A percentile compares a stretch with the other conserved stretches of the same genome.
Evolutionary conservation across 2,797 vertebrate genomes (phyloP).

Genomic region (Rhynchotus rufescens): DNA sequence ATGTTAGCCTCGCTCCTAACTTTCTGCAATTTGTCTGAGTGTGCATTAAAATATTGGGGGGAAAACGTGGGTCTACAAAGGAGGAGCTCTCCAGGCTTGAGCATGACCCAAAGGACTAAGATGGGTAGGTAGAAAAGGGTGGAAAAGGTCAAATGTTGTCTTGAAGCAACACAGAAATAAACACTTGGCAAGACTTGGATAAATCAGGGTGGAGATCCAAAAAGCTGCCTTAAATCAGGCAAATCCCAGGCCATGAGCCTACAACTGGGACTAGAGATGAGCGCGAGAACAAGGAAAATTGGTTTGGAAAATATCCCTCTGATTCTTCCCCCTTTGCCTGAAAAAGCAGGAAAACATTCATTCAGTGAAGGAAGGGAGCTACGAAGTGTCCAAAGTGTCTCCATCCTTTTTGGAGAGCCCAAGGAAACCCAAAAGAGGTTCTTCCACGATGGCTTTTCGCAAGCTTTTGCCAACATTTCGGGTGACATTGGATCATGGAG

Average conservation of each 20-base stretch:
- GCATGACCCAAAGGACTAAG: fast-evolving
- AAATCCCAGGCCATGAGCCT: background rate
- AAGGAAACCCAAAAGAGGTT: background rate
- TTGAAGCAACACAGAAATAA: background rate
- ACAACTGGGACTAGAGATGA: background rate
- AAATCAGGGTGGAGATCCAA: fast-evolving
- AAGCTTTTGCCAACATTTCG: background rate
- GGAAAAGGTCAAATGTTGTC: background rate
- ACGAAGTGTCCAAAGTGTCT: background rate
- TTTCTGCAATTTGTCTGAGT: background rate
- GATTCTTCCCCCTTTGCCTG: background rate
- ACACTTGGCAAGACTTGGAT: background rate
- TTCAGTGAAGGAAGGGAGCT: background rate
- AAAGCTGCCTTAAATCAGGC: fast-evolving
- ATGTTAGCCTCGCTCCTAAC: no score
- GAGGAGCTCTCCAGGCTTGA: background rate
- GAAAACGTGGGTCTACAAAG: background rate
- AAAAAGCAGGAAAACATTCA: background rate
- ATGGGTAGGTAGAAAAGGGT: background rate
- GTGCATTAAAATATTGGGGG: background rate
- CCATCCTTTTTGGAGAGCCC: background rate
- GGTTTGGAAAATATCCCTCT: background rate
- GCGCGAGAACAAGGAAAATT: no score
- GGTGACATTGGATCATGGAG: background rate
- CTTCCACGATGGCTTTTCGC: background rate